Evolutionary conservation across 2,113 vertebrate genomes (phyloP), one percentile per base, ranked within the genome.

Genomic region (Uria aalge): DNA sequence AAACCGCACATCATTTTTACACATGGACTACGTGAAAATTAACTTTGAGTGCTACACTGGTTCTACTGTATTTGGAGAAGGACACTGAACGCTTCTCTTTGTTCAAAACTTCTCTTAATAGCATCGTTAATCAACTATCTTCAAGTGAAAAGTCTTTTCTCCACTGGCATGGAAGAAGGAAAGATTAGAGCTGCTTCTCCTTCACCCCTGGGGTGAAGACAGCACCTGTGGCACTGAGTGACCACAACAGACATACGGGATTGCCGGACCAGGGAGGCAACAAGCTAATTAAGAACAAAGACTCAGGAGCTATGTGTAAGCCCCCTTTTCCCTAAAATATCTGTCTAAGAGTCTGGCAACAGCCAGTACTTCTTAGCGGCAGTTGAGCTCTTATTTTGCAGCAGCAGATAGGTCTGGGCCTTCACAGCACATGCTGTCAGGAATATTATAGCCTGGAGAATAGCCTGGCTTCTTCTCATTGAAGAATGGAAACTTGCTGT

Each of bases 21-120:
- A 77, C 20, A 74, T 30, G 23, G 66, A 94, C 62, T 34, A 55
- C 47, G 45, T 80, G 79, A 96, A 93, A 96, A 96, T 88, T 76
- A 66, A 90, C 63, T 90, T 92, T 59, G 55, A 90, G 62, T 76
- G 55, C 81, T 77, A 45, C 32, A 50, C 41, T 85, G 90, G 88
- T 90, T 92, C 57, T 88, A 29, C 64, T 66, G 59, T 74, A 55
- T 85, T 92, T 9, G 3, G 50, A 95, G 82, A 85, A 82, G 55
- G 60, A 85, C 62, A n/a, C 13, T 30, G 45, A 85, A 91, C 0
- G 1, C 19, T 76, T 41, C 30, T 68, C 43, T 96, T 72, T 60
- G 56, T 88, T 87, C 57, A 48, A 30, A 88, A 76, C 15, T 53
- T 87, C 62, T 53, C 26, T 53, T 76, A 85, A 74, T 19, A 63